These are phyloP conservation scores for Acanthococcus lagerstroemiae DNA, from an alignment of 2,888 invertebrate species.

Conservation along the genomic window DNA sequence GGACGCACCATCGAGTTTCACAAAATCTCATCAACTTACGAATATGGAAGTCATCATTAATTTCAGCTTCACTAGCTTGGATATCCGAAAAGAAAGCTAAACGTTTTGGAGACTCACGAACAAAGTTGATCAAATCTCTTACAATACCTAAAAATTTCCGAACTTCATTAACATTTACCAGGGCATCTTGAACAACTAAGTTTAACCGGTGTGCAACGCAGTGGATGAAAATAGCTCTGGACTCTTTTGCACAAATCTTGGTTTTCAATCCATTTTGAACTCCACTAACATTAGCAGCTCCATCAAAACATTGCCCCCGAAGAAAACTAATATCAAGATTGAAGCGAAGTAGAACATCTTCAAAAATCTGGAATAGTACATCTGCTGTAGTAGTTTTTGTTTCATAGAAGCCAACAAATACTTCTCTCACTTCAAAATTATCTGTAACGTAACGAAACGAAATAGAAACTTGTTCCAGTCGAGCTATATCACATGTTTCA, in stretches of 20 bases:
- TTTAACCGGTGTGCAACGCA: slow-evolving; percentile 35
- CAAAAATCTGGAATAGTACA: slow-evolving; percentile 33
- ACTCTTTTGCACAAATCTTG: slow-evolving; percentile 34
- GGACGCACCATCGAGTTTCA: not conserved
- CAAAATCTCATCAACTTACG: not conserved
- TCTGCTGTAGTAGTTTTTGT: slow-evolving; percentile 25
- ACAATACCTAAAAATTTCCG: slow-evolving; percentile 29
- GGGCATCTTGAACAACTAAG: too few species aligned
- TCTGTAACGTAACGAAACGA: too few species aligned
- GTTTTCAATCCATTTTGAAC: slow-evolving; percentile 34
- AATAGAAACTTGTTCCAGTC: not conserved
- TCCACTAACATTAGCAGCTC: slow-evolving; percentile 35
- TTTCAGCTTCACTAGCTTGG: not conserved
- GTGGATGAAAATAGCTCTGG: slow-evolving; percentile 35
- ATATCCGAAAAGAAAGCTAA: not conserved
- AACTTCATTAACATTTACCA: slow-evolving; percentile 30
- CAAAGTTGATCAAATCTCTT: slow-evolving; percentile 1
- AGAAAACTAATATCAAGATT: slow-evolving; percentile 31
- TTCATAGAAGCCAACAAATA: slow-evolving; percentile 29
- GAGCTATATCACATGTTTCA: slow-evolving; percentile 1
- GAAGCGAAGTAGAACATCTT: slow-evolving; percentile 32
- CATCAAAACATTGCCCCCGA: slow-evolving; percentile 36
- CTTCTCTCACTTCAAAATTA: slow-evolving; percentile 16
- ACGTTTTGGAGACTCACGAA: slow-evolving; percentile 1
- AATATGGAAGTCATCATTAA: not conserved